These are phyloP conservation scores for Crocidura indochinensis DNA, from an alignment of 2,797 vertebrate genomes.

Conservation along the genomic window DNA sequence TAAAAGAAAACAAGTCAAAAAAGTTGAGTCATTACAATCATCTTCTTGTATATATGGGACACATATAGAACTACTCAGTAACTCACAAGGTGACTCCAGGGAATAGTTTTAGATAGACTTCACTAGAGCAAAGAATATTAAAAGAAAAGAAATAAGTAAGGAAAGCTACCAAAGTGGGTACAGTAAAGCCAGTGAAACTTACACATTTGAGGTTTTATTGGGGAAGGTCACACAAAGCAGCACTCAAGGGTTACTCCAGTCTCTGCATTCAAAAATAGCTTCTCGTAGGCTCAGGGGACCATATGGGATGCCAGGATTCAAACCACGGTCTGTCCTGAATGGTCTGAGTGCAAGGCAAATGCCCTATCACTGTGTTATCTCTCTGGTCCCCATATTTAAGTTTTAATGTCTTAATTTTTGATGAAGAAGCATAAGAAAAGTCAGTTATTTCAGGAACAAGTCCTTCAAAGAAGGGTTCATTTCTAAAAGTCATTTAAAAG, in stretches of 20 bases:
- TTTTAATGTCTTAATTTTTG: too few species aligned
- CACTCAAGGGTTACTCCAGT: too few species aligned
- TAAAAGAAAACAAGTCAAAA: neutral
- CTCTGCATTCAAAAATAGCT: too few species aligned
- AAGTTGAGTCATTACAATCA: neutral
- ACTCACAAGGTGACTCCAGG: neutral
- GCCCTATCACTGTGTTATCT: too few species aligned
- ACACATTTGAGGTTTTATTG: neutral
- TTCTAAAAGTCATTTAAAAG: neutral
- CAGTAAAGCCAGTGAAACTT: neutral
- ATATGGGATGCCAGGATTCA: too few species aligned
- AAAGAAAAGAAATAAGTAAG: neutral
- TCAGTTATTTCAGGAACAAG: neutral
- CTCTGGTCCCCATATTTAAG: too few species aligned
- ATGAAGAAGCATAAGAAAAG: neutral
- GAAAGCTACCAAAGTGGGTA: neutral
- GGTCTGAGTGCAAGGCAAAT: too few species aligned
- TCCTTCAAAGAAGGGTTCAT: neutral
- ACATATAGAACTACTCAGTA: neutral
- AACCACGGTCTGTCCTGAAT: too few species aligned
- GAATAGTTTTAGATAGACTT: neutral
- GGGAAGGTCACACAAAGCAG: too few species aligned
- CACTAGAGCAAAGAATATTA: neutral
- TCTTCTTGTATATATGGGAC: neutral
- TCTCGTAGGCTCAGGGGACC: too few species aligned